Conservation (phyloP, 2,797 vertebrate species). For the Percopsis omiscomaycus region DNA sequence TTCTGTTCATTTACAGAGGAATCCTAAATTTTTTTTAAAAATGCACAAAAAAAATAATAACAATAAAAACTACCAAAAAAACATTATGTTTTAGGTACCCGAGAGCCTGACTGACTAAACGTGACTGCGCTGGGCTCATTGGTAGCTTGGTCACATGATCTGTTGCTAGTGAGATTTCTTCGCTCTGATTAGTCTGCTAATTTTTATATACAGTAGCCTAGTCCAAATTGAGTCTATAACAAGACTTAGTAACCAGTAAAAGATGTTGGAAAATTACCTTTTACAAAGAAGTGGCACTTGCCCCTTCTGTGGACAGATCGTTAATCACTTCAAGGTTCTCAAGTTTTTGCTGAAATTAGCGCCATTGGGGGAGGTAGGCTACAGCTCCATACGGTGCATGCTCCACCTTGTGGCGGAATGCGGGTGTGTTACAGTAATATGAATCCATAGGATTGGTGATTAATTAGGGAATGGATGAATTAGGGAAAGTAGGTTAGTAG, state of each 20-base stretch:
- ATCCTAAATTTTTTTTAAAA: too few species aligned
- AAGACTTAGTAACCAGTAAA: neutral
- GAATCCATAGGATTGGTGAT: neutral
- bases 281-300: slow-evolving; percentile 26
- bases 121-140: slow-evolving; percentile 1
- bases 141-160: slow-evolving; percentile 30
- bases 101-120: slow-evolving; percentile 40
- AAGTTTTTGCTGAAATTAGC: slow-evolving; percentile 38
- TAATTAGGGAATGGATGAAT: neutral
- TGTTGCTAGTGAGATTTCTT: slow-evolving; percentile 31
- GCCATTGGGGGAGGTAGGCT: neutral
- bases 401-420: slow-evolving; percentile 52
- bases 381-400: slow-evolving; percentile 2
- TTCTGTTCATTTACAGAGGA: too few species aligned
- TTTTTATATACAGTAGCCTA: too few species aligned
- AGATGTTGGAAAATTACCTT: slow-evolving; percentile 2
- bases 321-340: slow-evolving; percentile 20
- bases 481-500: neutral
- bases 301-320: slow-evolving; percentile 12
- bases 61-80: too few species aligned
- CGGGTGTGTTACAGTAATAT: neutral
- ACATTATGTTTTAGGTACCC: too few species aligned
- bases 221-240: too few species aligned
- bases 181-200: too few species aligned
- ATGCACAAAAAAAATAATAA: too few species aligned